These are phyloP conservation scores for Salminus brasiliensis DNA, from an alignment of 2,113 vertebrate species.

Conservation along the genomic window DNA sequence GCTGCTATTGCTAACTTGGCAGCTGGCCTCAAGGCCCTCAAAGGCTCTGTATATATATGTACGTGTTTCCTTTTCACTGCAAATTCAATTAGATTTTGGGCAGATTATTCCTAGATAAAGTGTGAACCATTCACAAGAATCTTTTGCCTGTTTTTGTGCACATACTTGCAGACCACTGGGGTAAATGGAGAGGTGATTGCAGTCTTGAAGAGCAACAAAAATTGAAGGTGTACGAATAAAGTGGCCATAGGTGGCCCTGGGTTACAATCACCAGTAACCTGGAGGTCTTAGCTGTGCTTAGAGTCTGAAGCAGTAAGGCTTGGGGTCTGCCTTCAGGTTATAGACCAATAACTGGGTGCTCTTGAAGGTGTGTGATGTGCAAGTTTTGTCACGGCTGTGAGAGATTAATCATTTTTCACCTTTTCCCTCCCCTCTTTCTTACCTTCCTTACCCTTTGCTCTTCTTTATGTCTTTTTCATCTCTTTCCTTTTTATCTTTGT, in stretches of 20 bases:
- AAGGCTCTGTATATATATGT: too few relatives aligned
- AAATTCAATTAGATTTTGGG: too few relatives aligned
- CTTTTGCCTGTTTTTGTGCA: too few relatives aligned
- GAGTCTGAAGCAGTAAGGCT: not conserved
- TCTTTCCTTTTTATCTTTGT: conserved; percentile 5
- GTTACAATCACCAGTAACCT: conserved; percentile 55
- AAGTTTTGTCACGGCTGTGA: conserved; percentile 90
- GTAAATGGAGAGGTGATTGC: not conserved
- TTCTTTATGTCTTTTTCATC: conserved; percentile 13
- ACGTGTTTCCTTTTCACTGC: too few relatives aligned
- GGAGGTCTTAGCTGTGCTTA: too few relatives aligned
- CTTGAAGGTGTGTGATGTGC: conserved; percentile 62
- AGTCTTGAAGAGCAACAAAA: not conserved
- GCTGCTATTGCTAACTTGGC: too few relatives aligned
- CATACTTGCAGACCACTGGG: too few relatives aligned
- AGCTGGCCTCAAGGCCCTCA: too few relatives aligned
- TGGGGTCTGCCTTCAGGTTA: not conserved
- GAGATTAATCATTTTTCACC: conserved; percentile 69
- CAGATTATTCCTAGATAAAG: too few relatives aligned
- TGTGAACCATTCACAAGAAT: too few relatives aligned
- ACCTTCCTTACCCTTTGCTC: not conserved
- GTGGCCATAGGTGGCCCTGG: conserved; percentile 32
- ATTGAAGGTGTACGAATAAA: not conserved
- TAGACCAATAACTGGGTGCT: conserved; percentile 12
- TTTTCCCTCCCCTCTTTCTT: conserved; percentile 7